Evolutionary conservation across 2,888 invertebrate species (phyloP).

Genomic region (Pachymerium ferrugineum): DNA sequence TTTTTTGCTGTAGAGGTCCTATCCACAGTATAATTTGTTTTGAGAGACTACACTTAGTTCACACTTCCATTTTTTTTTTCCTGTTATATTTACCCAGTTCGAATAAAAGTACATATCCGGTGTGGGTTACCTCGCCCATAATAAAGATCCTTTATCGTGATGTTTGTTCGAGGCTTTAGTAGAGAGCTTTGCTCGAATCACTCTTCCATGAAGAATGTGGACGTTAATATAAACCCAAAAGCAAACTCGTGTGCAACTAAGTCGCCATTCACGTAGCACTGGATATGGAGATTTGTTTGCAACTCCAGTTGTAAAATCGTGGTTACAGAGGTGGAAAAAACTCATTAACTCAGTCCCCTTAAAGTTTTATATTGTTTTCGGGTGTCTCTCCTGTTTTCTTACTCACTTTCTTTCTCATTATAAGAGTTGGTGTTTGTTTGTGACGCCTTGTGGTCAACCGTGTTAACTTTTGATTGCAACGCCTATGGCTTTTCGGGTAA

Average conservation of each 20-base stretch:
- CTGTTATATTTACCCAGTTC: not conserved
- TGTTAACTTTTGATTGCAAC: not conserved
- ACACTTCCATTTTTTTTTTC: too few relatives aligned
- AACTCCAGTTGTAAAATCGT: not conserved
- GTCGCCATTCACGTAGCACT: not conserved
- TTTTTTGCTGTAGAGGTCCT: too few relatives aligned
- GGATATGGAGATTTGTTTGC: not conserved
- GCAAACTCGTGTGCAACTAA: not conserved
- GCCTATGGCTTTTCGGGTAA: not conserved
- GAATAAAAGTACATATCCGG: not conserved
- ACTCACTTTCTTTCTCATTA: conserved; percentile 13
- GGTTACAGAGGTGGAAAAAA: not conserved
- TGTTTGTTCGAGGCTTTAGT: not conserved
- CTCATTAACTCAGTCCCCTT: not conserved
- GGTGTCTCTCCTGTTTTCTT: not conserved
- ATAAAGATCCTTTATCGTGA: not conserved
- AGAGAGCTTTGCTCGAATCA: not conserved
- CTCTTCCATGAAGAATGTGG: not conserved
- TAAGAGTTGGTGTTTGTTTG: not conserved
- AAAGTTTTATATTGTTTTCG: not conserved
- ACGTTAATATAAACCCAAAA: not conserved
- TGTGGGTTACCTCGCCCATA: not conserved
- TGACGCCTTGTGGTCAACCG: not conserved
- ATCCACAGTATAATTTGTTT: too few relatives aligned
- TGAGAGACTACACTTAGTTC: too few relatives aligned